Evolutionary conservation across 2,888 invertebrate genomes (phyloP).

Genomic region (Limulus polyphemus): DNA sequence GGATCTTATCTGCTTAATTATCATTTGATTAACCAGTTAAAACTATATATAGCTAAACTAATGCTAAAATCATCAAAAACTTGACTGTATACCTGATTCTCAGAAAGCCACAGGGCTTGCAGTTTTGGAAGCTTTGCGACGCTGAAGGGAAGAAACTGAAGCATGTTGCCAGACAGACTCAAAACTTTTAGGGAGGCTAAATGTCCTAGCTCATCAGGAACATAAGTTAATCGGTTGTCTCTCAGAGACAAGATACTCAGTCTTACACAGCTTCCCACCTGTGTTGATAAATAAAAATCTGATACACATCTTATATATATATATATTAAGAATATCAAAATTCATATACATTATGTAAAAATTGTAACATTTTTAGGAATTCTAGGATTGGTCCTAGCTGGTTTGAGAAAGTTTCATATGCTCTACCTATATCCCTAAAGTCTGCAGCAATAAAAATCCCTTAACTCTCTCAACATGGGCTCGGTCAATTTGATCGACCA

Average conservation of each 20-base stretch:
- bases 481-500: too few relatives aligned
- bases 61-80: background rate
- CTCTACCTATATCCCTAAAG: too few relatives aligned
- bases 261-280: constrained; percentile 69
- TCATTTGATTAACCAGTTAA: too few relatives aligned
- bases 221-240: constrained; percentile 61
- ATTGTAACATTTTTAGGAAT: too few relatives aligned
- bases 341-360: too few relatives aligned
- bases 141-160: constrained; percentile 65
- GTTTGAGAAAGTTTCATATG: too few relatives aligned
- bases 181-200: constrained; percentile 67
- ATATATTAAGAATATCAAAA: too few relatives aligned
- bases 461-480: too few relatives aligned
- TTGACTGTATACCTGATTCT: constrained; percentile 47
- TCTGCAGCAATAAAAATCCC: too few relatives aligned
- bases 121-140: constrained; percentile 57
- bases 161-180: constrained; percentile 72
- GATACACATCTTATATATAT: too few relatives aligned
- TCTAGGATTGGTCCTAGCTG: too few relatives aligned
- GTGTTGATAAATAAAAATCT: background rate
- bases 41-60: background rate
- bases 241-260: constrained; percentile 71
- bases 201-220: constrained; percentile 84
- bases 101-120: constrained; percentile 77
- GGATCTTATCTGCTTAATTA: too few relatives aligned